Percentiles rank a stretch among this genome's conserved stretches.
These are phyloP conservation scores for Conus ventricosus DNA, from an alignment of 1,140 invertebrate genomes.

Conservation along the genomic window DNA sequence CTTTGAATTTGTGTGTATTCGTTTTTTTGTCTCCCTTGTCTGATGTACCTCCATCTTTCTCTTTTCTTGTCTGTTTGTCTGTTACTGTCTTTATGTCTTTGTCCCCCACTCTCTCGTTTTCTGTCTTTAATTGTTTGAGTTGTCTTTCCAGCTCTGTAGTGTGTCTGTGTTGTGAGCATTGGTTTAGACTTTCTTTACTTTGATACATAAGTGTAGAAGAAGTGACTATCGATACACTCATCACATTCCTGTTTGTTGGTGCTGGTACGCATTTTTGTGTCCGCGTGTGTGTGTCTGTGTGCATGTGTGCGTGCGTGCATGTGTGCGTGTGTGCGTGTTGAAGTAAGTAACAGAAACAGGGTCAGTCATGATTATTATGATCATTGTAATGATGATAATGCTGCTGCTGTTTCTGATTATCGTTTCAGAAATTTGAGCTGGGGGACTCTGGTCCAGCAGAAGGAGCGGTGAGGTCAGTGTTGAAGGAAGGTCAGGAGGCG, in stretches of 20 bases:
- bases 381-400: not conserved
- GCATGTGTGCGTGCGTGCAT: not conserved
- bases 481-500: conserved; percentile 33
- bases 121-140: not conserved
- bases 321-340: too few relatives aligned
- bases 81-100: too few relatives aligned
- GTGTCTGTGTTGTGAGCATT: too few relatives aligned
- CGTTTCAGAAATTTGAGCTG: conserved; percentile 54
- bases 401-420: not conserved
- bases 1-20: too few relatives aligned
- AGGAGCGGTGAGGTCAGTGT: conserved; percentile 24
- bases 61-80: not conserved
- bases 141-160: not conserved
- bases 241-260: too few relatives aligned
- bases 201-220: too few relatives aligned
- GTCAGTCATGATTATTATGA: too few relatives aligned
- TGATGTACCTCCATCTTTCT: not conserved
- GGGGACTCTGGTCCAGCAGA: conserved; percentile 13
- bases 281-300: not conserved
- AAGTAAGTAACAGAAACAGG: too few relatives aligned
- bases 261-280: too few relatives aligned
- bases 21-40: not conserved
- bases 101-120: not conserved
- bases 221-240: too few relatives aligned
- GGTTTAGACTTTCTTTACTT: too few relatives aligned